phyloP scores from a whole-genome alignment of 2,888 invertebrate species.

The Drosophila emarginata region DNA sequence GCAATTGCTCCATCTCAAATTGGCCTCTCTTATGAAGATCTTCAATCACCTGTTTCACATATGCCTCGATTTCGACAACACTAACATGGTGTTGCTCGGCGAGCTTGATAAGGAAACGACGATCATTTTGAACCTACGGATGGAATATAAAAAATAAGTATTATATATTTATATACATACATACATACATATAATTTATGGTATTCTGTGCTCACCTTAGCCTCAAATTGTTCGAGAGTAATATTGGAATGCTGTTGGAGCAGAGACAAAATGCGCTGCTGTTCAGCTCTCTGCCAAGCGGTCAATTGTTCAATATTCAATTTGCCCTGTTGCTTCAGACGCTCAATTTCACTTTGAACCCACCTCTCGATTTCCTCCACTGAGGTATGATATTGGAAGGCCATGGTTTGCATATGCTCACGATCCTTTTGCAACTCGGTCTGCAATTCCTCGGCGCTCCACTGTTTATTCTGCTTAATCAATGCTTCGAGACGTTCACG shows the following conservation, averaged over 20 bases:
- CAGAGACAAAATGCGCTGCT: conserved; percentile 72
- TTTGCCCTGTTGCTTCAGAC: conserved; percentile 75
- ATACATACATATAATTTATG: no score
- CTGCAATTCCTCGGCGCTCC: conserved; percentile 79
- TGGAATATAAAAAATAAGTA: not conserved
- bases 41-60: conserved; percentile 78
- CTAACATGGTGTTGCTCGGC: conserved; percentile 79
- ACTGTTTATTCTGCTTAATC: conserved; percentile 73
- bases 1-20: conserved; percentile 78
- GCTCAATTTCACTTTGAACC: conserved; percentile 77
- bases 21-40: conserved; percentile 77
- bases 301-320: conserved; percentile 77
- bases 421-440: conserved; percentile 75
- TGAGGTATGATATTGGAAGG: conserved; percentile 80
- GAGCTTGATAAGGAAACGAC: conserved; percentile 68
- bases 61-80: conserved; percentile 77
- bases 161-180: no score
- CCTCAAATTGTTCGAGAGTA: conserved; percentile 77
- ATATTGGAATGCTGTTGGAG: conserved; percentile 77
- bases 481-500: conserved; percentile 72
- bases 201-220: conserved; percentile 49
- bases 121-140: conserved; percentile 73
- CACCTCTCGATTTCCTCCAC: conserved; percentile 81
- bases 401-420: conserved; percentile 79
- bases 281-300: conserved; percentile 78